Evolutionary conservation across 1,140 invertebrate genomes (phyloP), one percentile per base, ranked within the genome.

Genomic region (Rhopalosiphum padi): DNA sequence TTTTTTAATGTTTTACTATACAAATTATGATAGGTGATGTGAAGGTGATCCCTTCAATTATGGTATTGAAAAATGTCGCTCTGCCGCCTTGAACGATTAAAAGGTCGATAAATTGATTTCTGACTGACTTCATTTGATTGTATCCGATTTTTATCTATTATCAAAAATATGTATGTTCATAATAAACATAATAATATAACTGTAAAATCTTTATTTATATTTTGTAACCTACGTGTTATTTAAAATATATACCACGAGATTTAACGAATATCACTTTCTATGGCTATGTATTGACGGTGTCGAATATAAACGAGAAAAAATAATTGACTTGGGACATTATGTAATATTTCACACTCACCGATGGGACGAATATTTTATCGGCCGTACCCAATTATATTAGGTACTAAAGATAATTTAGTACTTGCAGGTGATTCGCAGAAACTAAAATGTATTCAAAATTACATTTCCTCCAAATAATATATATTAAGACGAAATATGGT

Each of bases 341-440:
- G 30, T 68, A 68, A 68, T 68, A 68, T n/a, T 68, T 77, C 8
- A 77, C 5, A 77, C 15, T 77, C 15, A n/a, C 60, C 60, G 15
- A n/a, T n/a, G 60, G 60, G 60, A 77, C 60, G 30, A 77, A 77
- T 77, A 77, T 77, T 77, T 77, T 35, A 77, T 77, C 60, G n/a
- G 15, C 15, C 15, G 15, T 6, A 77, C 4, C 30, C 30, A 77
- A 77, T 77, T 77, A 77, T n/a, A 77, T n/a, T 18, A 77, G 60
- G 18, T 77, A 77, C 15, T 77, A 77, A 77, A 77, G 30, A 77
- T 77, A 77, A 77, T 77, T 77, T 77, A 77, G 9, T n/a, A 77
- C 60, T 77, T 77, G 2, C 41, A 41, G 60, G 60, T 5, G n/a
- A 77, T 77, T 77, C 30, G 18, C n/a, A n/a, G 60, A 35, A n/a